Percentiles rank a stretch among this genome's conserved stretches.
Evolutionary conservation across 2,113 vertebrate genomes (phyloP).

Genomic region (Procavia capensis): DNA sequence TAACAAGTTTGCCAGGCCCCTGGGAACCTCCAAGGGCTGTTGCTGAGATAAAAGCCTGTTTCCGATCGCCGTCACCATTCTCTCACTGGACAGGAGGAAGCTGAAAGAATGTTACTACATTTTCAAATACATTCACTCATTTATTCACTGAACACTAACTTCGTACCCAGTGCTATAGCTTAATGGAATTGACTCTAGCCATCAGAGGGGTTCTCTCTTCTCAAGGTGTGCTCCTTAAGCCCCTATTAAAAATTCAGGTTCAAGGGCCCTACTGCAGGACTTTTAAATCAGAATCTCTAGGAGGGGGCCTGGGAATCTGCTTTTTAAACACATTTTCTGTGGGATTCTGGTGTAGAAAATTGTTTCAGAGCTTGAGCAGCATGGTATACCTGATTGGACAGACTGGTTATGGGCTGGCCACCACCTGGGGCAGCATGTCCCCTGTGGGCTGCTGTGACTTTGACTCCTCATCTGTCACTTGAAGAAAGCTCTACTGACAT

Average conservation of each 20-base stretch:
- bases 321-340: background rate
- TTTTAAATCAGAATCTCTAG: background rate
- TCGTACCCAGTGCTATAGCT: no score
- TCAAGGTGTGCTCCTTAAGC: background rate
- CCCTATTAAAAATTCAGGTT: background rate
- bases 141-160: background rate
- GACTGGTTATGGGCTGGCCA: rapidly evolving
- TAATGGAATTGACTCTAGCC: background rate
- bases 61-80: background rate
- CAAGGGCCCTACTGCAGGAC: no score
- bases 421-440: background rate
- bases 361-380: background rate
- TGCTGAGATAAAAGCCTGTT: background rate
- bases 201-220: background rate
- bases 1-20: background rate
- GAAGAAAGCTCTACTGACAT: background rate
- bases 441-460: background rate
- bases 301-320: background rate
- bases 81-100: background rate
- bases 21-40: no score
- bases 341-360: background rate
- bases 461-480: background rate
- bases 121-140: background rate
- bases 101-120: background rate
- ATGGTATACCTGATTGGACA: background rate